These are phyloP conservation scores for Discoglossus pictus DNA, from an alignment of 2,797 vertebrate genomes.

Conservation along the genomic window DNA sequence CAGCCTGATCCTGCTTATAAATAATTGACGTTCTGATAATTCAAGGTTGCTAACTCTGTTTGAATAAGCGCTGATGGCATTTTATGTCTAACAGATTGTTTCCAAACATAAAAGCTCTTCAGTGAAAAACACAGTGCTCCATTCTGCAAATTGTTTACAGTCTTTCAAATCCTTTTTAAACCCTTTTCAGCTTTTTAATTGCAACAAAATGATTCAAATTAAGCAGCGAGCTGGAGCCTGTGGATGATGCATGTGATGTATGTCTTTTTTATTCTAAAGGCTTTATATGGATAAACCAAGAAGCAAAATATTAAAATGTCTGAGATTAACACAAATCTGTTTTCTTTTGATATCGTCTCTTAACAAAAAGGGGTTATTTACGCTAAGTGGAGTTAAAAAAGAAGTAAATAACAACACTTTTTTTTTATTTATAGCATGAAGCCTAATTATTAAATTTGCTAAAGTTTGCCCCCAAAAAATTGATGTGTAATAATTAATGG, in stretches of 20 bases:
- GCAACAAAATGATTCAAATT: constrained; percentile 51
- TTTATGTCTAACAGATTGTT: constrained; percentile 53
- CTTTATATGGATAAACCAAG: constrained; percentile 1
- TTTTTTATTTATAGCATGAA: too few species aligned
- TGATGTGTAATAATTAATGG: too few species aligned
- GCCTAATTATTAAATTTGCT: too few species aligned
- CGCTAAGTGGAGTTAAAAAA: too few species aligned
- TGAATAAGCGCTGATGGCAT: constrained; percentile 49
- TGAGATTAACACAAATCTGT: constrained; percentile 2
- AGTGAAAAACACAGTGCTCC: constrained; percentile 43
- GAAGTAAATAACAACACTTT: too few species aligned
- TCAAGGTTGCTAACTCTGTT: constrained; percentile 47
- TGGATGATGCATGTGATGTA: constrained; percentile 22
- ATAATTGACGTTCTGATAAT: constrained; percentile 44
- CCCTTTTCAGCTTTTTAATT: constrained; percentile 51
- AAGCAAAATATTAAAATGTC: constrained; percentile 20
- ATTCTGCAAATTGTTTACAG: constrained; percentile 49
- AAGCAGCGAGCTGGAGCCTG: constrained; percentile 35
- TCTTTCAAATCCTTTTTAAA: constrained; percentile 52
- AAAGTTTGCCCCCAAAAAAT: too few species aligned
- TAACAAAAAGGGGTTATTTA: too few species aligned
- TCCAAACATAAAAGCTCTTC: constrained; percentile 48
- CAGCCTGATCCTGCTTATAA: constrained; percentile 41
- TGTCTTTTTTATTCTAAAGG: constrained; percentile 10
- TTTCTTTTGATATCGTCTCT: too few species aligned